These are phyloP conservation scores for Monopterus albus DNA, from an alignment of 2,113 vertebrate genomes.

Conservation along the genomic window DNA sequence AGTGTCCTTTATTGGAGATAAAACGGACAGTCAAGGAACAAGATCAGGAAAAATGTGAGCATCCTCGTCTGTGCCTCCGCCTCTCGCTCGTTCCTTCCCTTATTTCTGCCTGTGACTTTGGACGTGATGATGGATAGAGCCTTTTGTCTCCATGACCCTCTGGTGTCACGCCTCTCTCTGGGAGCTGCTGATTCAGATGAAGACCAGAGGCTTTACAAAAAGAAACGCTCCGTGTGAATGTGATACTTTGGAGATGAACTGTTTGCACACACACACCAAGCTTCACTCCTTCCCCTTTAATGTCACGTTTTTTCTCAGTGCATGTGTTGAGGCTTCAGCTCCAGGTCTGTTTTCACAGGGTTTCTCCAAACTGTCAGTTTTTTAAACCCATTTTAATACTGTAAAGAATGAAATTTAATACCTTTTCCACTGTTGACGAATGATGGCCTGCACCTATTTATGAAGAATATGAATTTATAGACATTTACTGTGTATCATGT, in stretches of 20 bases:
- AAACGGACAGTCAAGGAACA: conserved; percentile 52
- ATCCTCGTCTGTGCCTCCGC: conserved; percentile 7
- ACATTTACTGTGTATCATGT: no score
- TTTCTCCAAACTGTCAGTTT: background rate
- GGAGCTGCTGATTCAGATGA: conserved; percentile 21
- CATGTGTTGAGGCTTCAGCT: background rate
- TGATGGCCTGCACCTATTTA: no score
- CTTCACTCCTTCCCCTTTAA: background rate
- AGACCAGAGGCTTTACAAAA: conserved; percentile 5
- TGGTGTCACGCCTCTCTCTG: conserved; percentile 14
- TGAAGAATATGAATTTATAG: background rate
- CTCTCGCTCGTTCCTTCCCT: background rate
- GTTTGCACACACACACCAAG: no score
- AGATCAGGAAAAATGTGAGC: conserved; percentile 40
- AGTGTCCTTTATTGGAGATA: conserved; percentile 66
- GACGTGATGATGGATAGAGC: background rate
- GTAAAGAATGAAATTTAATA: background rate
- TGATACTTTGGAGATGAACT: no score
- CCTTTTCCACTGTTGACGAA: background rate
- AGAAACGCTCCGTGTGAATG: no score
- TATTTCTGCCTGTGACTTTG: background rate
- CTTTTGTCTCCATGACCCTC: conserved; percentile 4
- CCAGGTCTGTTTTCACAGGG: background rate
- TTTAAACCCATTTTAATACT: background rate
- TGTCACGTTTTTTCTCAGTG: background rate